These are phyloP conservation scores for Chinchilla lanigera DNA, from an alignment of 2,113 vertebrate species.

Conservation along the genomic window DNA sequence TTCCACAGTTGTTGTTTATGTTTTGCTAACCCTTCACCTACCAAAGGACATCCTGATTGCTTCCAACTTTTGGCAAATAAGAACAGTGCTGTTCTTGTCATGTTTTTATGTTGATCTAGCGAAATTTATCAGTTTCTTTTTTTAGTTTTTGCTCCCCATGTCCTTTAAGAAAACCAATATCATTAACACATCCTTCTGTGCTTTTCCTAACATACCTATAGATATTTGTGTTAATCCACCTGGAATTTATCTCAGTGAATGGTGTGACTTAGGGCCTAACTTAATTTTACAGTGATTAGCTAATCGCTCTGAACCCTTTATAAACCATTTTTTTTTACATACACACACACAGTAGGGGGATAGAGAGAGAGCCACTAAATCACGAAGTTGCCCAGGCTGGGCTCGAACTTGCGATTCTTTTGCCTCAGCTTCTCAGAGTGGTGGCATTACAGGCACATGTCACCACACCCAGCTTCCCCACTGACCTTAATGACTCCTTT, in stretches of 20 bases:
- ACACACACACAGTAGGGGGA: not conserved
- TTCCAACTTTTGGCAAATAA: not conserved
- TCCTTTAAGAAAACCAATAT: not conserved
- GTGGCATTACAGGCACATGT: not conserved
- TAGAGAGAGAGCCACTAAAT: not conserved
- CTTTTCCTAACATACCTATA: not conserved
- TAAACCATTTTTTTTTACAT: not conserved
- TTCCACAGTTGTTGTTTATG: too few species aligned
- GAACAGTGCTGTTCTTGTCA: not conserved
- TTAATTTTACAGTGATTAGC: not conserved
- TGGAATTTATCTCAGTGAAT: not conserved
- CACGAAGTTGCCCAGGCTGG: not conserved
- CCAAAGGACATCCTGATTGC: not conserved
- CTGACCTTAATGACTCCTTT: not conserved
- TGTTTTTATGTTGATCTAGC: not conserved
- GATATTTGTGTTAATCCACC: not conserved
- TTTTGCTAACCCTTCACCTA: not conserved
- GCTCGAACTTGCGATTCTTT: not conserved
- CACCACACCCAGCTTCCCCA: too few species aligned
- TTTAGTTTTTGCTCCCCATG: not conserved
- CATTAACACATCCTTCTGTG: not conserved
- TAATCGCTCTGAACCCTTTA: not conserved
- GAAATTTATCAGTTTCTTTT: not conserved
- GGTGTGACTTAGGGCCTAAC: not conserved
- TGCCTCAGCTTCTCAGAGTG: not conserved